Base-by-base conservation (phyloP, 2,113 vertebrate genomes). In the Plotosus lineatus region DNA sequence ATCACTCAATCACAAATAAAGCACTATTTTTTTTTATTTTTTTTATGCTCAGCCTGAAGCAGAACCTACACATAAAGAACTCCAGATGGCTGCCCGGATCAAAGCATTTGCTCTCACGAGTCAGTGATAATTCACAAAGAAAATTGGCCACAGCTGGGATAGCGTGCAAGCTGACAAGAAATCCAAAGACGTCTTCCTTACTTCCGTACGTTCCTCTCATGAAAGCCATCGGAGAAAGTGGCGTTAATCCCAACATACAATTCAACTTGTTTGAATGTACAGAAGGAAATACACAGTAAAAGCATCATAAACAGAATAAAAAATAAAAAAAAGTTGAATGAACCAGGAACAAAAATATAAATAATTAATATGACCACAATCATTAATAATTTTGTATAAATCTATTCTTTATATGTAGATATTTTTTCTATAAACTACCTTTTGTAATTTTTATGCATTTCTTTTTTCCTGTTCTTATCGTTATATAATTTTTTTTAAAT, bases 91-190 rank as follows among this genome's bases (percentile, higher is more conserved):
- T 56, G 44, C 61, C 28, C n/a, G 55, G 85, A 86, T 86, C 85
- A 86, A 86, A 86, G 85, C 77, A 14, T 50, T 40, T 53, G 19
- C 48, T 82, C 71, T 10, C 78, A 72, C 65, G 73, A 19, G 73
- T 71, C 44, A 77, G 77, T 65, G 46, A 85, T 72, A 69, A 82
- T 60, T 86, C 65, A 60, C 53, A 65, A 61, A 74, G 69, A 81
- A 77, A 84, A 84, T 74, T 82, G 77, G 51, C 82, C 58, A 31
- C 80, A 86, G 80, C 85, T 79, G 82, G 73, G 31, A 48, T 19
- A 21, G 63, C 6, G 63, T 80, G 84, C 36, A 56, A 77, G 46
- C 73, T 51, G 77, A 77, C 72, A 46, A n/a, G 53, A 38, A 65
- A 17, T 55, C 36, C 38, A 63, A 60, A 46, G 58, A 51, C 8